These are phyloP conservation scores for Lithodes maja DNA, from an alignment of 2,888 invertebrate species.

Conservation along the genomic window DNA sequence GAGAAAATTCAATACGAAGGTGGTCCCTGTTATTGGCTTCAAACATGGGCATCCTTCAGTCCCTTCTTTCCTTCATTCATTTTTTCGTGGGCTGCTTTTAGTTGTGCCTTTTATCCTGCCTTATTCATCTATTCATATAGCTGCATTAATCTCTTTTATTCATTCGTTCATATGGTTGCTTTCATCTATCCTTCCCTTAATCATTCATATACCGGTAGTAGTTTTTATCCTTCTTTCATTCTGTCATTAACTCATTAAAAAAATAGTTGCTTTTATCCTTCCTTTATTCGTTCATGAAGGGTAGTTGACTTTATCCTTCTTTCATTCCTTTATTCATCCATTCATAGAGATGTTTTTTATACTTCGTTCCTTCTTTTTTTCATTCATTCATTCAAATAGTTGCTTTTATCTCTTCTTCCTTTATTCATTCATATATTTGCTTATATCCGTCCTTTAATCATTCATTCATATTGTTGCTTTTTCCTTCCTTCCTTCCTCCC, in stretches of 20 bases:
- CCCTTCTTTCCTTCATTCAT: no score
- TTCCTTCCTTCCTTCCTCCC: neutral
- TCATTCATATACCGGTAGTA: no score
- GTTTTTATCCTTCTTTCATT: no score
- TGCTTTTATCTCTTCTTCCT: neutral
- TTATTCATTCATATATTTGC: conserved; percentile 11
- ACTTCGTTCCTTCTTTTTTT: neutral
- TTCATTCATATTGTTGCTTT: neutral
- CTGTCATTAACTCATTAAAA: no score
- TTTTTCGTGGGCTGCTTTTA: no score
- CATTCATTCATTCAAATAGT: neutral
- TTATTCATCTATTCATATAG: no score
- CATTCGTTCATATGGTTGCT: neutral
- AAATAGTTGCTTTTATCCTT: neutral
- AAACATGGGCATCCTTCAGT: no score
- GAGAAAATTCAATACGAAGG: no score
- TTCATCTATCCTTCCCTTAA: neutral
- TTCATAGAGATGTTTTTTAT: neutral
- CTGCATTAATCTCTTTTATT: no score
- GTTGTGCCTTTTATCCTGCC: no score
- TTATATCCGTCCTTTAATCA: neutral
- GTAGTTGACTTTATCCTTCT: neutral
- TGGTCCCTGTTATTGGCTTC: no score
- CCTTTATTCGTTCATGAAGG: neutral
- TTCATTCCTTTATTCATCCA: neutral